These are phyloP conservation scores for Alloscopus bannaensis DNA, from an alignment of 2,888 invertebrate genomes.

Conservation along the genomic window DNA sequence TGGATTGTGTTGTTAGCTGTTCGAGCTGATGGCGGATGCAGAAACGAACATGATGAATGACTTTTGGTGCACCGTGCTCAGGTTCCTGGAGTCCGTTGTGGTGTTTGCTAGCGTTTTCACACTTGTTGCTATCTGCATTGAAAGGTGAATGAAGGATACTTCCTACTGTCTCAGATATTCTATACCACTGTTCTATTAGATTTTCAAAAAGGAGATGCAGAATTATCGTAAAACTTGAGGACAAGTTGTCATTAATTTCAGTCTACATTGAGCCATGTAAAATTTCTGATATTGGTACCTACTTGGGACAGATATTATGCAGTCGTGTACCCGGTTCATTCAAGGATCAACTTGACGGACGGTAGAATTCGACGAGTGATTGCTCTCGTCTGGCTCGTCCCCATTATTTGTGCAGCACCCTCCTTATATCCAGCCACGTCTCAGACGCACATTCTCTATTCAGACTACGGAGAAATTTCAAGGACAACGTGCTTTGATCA, in stretches of 20 bases:
- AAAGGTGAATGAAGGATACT: slow-evolving; percentile 76
- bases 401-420: slow-evolving; percentile 74
- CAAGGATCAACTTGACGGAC: slow-evolving; percentile 75
- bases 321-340: slow-evolving; percentile 76
- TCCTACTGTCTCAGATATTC: too few species aligned
- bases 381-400: slow-evolving; percentile 75
- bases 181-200: too few species aligned
- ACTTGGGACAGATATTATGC: slow-evolving; percentile 77
- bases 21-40: slow-evolving; percentile 76
- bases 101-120: slow-evolving; percentile 77
- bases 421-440: slow-evolving; percentile 73
- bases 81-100: slow-evolving; percentile 76
- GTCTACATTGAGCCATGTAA: too few species aligned
- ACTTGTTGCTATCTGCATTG: slow-evolving; percentile 76
- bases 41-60: slow-evolving; percentile 75
- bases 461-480: slow-evolving; percentile 75
- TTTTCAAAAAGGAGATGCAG: too few species aligned
- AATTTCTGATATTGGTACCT: too few species aligned
- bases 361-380: slow-evolving; percentile 75
- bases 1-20: slow-evolving; percentile 69
- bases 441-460: slow-evolving; percentile 74
- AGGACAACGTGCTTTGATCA: slow-evolving; percentile 75
- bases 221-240: too few species aligned
- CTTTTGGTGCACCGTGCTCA: slow-evolving; percentile 75
- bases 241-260: too few species aligned